Evolutionary conservation across 2,797 vertebrate species (phyloP), one percentile per base, ranked within the genome.

Genomic region (Molossus molossus): DNA sequence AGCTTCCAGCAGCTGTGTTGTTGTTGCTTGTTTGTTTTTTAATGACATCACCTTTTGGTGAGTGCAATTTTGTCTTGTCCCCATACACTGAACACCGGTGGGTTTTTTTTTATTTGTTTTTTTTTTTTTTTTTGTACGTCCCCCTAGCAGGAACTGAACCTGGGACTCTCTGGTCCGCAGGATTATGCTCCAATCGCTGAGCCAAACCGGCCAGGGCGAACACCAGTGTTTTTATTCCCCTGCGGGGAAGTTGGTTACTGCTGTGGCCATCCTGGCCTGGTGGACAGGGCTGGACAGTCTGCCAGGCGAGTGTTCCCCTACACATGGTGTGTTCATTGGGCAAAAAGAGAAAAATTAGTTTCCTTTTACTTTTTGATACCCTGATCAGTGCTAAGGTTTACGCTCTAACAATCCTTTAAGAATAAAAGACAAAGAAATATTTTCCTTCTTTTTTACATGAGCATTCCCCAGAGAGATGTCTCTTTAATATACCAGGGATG

Each of bases 271-370:
- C 6, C 5, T 45, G 29, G 23, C 15, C 27, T 50, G 3, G 27
- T 33, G 17, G 14, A 2, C 17, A 69, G 15, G 11, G 13, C 3
- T 25, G 29, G 23, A 55, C 2, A 33, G 27, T 40, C 5, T 2
- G 8, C 21, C 33, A 10, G 3, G 21, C 3, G 7, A 1, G 7
- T 9, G 12, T 20, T 50, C 18, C n/a, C 1, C 12, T 67, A 6
- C 3, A 21, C 15, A 3, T 45, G 1, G 1, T 29, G 53, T 48
- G 18, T 77, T 67, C 27, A 29, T 62, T 48, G n/a, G 79, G 6
- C 33, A 76, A 57, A 58, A 86, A 11, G 5, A 64, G 12, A 45
- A 60, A 10, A 55, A 65, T 17, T 81, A 53, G 45, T 73, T 82
- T 80, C 33, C 45, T 57, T 76, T 21, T 57, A 17, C 9, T 55